Evolutionary conservation across 2,888 invertebrate species (phyloP).

Genomic region (Nudaria mundana): DNA sequence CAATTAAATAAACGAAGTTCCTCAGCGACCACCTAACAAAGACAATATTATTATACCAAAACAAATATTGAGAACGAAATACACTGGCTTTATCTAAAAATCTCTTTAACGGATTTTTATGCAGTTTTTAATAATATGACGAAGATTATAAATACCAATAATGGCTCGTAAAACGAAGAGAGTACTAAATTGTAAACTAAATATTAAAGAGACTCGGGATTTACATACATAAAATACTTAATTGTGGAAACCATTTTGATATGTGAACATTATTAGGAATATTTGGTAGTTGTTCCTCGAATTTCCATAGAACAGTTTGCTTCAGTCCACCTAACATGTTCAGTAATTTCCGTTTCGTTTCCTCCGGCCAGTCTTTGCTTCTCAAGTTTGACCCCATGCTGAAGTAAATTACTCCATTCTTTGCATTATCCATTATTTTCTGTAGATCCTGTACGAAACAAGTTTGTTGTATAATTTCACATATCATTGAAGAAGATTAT

Average conservation of each 20-base stretch:
- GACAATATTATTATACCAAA: not conserved
- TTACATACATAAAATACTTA: constrained; percentile 46
- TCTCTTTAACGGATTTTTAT: too few species aligned
- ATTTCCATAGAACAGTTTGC: constrained; percentile 75
- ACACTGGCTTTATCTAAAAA: too few species aligned
- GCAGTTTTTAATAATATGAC: too few species aligned
- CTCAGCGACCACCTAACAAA: too few species aligned
- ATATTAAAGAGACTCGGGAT: not conserved
- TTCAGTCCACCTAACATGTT: constrained; percentile 60
- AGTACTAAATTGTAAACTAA: too few species aligned
- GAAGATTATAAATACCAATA: too few species aligned
- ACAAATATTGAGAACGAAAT: too few species aligned
- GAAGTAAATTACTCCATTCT: constrained; percentile 71
- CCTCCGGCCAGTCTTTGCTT: constrained; percentile 51
- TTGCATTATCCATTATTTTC: constrained; percentile 58
- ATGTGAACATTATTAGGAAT: constrained; percentile 66
- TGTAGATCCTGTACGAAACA: constrained; percentile 48
- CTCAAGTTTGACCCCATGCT: constrained; percentile 71
- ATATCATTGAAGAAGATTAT: not conserved
- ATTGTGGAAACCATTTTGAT: constrained; percentile 49
- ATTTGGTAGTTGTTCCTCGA: constrained; percentile 50
- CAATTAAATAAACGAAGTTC: too few species aligned
- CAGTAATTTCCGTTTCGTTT: constrained; percentile 46
- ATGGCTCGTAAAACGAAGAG: too few species aligned
- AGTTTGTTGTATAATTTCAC: not conserved